Evolutionary conservation across 2,797 vertebrate species (phyloP), one percentile per base, ranked within the genome.

Genomic region (Protonibea diacanthus): DNA sequence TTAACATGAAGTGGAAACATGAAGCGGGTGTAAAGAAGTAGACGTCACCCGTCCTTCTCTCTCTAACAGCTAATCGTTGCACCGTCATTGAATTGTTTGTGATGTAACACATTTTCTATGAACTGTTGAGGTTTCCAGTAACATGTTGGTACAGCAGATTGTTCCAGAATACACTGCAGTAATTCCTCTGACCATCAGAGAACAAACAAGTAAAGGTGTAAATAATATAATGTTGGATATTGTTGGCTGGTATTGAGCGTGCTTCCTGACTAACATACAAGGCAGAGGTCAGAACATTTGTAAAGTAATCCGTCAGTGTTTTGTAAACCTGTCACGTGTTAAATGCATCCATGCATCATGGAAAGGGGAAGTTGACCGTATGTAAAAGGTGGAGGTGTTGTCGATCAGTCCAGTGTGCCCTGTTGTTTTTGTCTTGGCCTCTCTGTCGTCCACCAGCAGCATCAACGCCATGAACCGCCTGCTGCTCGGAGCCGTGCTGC

Each of bases 401-500:
- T 4, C n/a, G 0, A 65, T 78, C 81, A 77, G 76, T 81, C 47
- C 53, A 48, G 44, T 20, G 61, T 21, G 40, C 40, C 33, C 56
- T 2, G 25, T n/a, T 42, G 25, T 21, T 25, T 71, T 1, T 68
- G 49, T 38, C 11, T 6, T 27, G 12, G 21, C 33, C 53, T 49
- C 21, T 23, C 23, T 11, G 57, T 75, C 33, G 3, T 73, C 61
- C 27, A 59, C 33, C 18, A 42, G 23, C 79, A 53, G 29, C 61
- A 60, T 73, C 67, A 40, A 13, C 69, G 12, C 56, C 60, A 93
- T 91, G 91, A 75, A 44, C 13, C 2, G 14, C 21, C 67, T 90
- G 62, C 82, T 91, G 85, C 78, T 88, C 0, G 47, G 71, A 40
- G 78, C 72, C 23, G 13, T 76, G 65, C 77, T 94, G 83, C 78